phyloP scores from a whole-genome alignment of 37 sponge, comb jelly and placozoan genomes.

The Axinella damicornis region DNA sequence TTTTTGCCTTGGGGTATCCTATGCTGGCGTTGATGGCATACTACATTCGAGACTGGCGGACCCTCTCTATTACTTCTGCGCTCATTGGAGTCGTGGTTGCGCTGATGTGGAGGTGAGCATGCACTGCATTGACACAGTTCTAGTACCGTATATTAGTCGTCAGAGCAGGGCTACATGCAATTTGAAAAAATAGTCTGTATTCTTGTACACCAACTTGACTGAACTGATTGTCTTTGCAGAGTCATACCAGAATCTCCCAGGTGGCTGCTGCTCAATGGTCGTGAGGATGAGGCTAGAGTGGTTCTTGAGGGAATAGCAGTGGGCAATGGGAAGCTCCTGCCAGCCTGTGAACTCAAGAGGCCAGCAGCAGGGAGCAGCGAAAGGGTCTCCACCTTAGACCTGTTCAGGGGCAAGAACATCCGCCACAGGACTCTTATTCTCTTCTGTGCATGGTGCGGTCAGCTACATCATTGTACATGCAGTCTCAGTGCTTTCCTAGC shows the following conservation, averaged over 20 bases:
- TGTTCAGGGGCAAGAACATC: conserved; percentile 22
- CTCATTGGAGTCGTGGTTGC: background rate
- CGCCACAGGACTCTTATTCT: conserved; percentile 13
- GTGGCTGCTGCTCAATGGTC: conserved; percentile 55
- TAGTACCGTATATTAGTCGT: no score
- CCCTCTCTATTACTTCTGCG: background rate
- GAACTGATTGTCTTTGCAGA: no score
- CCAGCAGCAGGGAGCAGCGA: background rate
- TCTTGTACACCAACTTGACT: no score
- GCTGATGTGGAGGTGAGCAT: conserved; percentile 7
- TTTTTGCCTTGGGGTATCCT: conserved; percentile 8
- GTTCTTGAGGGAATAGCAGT: conserved; percentile 39
- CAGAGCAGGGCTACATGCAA: no score
- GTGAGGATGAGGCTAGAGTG: conserved; percentile 34
- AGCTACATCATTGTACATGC: no score
- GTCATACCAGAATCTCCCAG: conserved; percentile 67
- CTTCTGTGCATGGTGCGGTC: conserved; percentile 11
- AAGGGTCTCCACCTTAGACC: conserved; percentile 1
- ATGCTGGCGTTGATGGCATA: conserved; percentile 22
- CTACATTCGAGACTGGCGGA: conserved; percentile 19
- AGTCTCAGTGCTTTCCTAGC: no score
- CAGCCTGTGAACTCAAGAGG: background rate
- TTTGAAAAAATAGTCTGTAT: no score
- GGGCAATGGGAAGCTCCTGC: conserved; percentile 22
- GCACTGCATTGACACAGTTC: background rate